Base-by-base conservation (phyloP, 2,797 vertebrate species). In the Tinamus major region DNA sequence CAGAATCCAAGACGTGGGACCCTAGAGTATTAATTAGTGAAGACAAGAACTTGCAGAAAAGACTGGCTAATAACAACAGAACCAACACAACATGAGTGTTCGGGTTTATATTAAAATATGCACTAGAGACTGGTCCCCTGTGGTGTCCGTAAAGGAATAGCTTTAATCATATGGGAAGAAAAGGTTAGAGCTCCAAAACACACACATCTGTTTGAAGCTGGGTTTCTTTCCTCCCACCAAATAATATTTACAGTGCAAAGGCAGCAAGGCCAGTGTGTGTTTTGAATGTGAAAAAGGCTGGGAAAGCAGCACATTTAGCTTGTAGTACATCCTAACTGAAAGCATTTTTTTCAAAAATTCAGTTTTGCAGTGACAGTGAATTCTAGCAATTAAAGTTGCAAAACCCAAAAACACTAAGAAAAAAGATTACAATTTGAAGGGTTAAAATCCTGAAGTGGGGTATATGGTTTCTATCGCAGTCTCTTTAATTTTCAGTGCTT, bases 1-100 rank as follows among this genome's bases (percentile, higher is more conserved):
- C 97, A 98, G 97, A 98, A 98, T 98, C 97, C 97, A 98, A 98
- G 98, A 98, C 97, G 95, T 96, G 97, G 97, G 98, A 95, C 98
- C 98, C 98, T 98, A 98, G 98, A 98, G 98, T 98, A 98, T 98
- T 98, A 98, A 98, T 98, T 98, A 98, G 98, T 97, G 97, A 97
- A 98, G 98, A 98, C 98, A 98, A 98, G 98, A 98, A 98, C 98
- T 98, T 97, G 97, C 98, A 98, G 98, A 98, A 97, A 98, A 98
- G 97, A 98, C 98, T 97, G 97, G 97, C 98, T 98, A 98, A 98
- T 98, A 98, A 98, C 98, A 98, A 98, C 98, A 98, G 98, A 98
- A 98, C 98, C 98, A 98, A 98, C 98, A 98, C 97, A 98, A 98
- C 98, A 98, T 98, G 98, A 98, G 96, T 97, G 97, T 97, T 98